phyloP scores from a whole-genome alignment of 2,797 vertebrate species.

The Darevskia nairensis region DNA sequence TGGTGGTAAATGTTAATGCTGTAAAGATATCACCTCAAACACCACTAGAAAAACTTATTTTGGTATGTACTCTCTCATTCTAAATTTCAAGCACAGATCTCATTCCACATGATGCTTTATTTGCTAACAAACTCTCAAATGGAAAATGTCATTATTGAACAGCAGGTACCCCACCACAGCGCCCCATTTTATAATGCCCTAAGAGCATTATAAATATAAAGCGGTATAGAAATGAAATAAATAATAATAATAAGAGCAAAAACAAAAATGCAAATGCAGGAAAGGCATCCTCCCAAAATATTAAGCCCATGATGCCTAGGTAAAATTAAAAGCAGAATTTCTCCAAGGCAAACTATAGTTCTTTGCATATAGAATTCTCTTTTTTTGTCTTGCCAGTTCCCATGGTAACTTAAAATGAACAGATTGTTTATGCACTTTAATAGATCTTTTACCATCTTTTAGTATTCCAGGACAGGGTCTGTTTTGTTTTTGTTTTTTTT shows the following conservation, averaged over 20 bases:
- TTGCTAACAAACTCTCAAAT: neutral
- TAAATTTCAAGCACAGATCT: neutral
- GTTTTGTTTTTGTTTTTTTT: slow-evolving; percentile 19
- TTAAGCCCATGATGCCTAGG: neutral
- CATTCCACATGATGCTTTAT: neutral
- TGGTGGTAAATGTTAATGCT: neutral
- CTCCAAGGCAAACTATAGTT: slow-evolving; percentile 62
- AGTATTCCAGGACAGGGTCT: slow-evolving; percentile 51
- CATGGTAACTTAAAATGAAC: slow-evolving; percentile 74
- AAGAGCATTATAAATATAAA: neutral
- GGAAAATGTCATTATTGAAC: neutral
- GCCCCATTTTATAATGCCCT: neutral
- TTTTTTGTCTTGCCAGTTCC: slow-evolving; percentile 71
- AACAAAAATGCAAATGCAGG: neutral
- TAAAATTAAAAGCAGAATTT: slow-evolving; percentile 49
- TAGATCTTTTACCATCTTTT: slow-evolving; percentile 71
- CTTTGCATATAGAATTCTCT: slow-evolving; percentile 65
- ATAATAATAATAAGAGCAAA: neutral
- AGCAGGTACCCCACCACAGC: neutral
- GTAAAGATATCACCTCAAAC: neutral
- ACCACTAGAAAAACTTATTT: neutral
- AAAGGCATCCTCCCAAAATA: neutral
- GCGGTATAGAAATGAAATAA: no score
- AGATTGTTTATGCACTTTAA: slow-evolving; percentile 74
- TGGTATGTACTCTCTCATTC: neutral